A percentile compares a stretch with the other conserved stretches of the same genome.
Evolutionary conservation across 2,113 vertebrate species (phyloP).

Genomic region (Channa argus): DNA sequence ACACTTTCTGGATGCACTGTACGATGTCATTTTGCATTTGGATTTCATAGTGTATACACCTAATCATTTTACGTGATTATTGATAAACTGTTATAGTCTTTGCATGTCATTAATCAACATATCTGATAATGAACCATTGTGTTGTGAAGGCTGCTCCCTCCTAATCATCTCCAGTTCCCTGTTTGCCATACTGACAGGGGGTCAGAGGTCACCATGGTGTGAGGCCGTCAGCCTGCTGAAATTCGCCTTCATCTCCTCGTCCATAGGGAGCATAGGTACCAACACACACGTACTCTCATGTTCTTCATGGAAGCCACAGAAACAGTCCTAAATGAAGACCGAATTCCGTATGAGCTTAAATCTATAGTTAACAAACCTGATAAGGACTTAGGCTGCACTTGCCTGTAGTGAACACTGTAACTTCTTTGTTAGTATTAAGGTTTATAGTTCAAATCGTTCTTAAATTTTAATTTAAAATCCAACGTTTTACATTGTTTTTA

Average conservation of each 20-base stretch:
- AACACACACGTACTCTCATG: background rate
- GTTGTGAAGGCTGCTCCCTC: constrained; percentile 70
- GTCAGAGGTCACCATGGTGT: constrained; percentile 83
- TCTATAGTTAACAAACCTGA: background rate
- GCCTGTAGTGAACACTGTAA: too few relatives aligned
- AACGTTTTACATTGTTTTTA: too few relatives aligned
- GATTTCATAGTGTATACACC: background rate
- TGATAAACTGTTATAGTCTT: background rate
- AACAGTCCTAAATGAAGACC: background rate
- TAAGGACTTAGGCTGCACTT: too few relatives aligned
- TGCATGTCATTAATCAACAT: background rate
- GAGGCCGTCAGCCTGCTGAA: constrained; percentile 84
- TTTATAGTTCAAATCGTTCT: too few relatives aligned
- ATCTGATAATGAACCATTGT: constrained; percentile 13
- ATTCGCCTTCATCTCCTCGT: constrained; percentile 83
- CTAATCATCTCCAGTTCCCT: constrained; percentile 80
- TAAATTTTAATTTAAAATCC: too few relatives aligned
- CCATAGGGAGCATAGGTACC: constrained; percentile 81
- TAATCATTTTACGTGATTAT: background rate
- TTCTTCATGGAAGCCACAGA: background rate
- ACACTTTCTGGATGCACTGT: too few relatives aligned
- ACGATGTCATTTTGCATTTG: too few relatives aligned
- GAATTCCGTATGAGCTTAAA: background rate
- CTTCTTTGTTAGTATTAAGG: too few relatives aligned
- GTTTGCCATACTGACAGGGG: constrained; percentile 74